Evolutionary conservation across 2,113 vertebrate species (phyloP).

Genomic region (Xiphophorus hellerii): DNA sequence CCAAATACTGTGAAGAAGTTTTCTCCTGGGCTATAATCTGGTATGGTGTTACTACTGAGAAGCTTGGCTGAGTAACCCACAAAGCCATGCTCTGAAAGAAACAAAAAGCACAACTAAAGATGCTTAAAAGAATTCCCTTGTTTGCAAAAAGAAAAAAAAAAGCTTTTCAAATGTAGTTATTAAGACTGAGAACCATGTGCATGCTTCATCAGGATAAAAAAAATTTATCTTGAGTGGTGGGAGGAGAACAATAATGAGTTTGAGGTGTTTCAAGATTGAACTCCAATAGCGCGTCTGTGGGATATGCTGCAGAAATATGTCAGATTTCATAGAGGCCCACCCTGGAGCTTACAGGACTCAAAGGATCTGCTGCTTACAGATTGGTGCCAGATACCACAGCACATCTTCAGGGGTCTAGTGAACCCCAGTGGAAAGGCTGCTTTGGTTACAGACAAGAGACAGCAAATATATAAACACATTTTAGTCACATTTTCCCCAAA

Average conservation of each 20-base stretch:
- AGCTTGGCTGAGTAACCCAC: constrained; percentile 87
- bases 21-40: constrained; percentile 90
- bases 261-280: not conserved
- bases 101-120: not conserved
- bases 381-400: not conserved
- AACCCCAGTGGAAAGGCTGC: not conserved
- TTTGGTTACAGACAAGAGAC: not conserved
- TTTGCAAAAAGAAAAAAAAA: too few species aligned
- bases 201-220: not conserved
- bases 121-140: not conserved
- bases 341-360: not conserved
- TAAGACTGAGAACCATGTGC: not conserved
- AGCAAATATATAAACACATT: not conserved
- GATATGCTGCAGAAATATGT: not conserved
- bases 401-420: not conserved
- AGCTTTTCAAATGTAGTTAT: too few species aligned
- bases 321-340: not conserved
- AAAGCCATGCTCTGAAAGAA: constrained; percentile 86
- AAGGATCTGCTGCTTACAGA: not conserved
- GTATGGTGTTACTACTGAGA: constrained; percentile 86
- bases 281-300: not conserved
- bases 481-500: not conserved
- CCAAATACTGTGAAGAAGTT: constrained; percentile 97
- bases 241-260: not conserved
- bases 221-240: not conserved